phyloP scores from a whole-genome alignment of 2,113 vertebrate species.

The Phylloscopus trochilus region DNA sequence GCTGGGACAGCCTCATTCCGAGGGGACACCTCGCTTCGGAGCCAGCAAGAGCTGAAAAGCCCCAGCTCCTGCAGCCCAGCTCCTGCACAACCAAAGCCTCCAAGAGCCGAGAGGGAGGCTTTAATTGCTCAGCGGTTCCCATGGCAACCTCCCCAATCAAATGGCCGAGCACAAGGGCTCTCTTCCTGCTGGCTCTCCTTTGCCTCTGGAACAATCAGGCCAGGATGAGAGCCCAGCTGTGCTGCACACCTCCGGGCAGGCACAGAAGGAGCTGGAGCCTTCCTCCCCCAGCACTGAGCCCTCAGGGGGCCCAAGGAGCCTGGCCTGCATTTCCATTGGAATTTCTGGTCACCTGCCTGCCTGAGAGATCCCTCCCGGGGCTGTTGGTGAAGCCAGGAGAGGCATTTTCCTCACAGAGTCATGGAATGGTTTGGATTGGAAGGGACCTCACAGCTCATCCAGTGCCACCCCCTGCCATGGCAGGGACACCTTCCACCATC shows the following conservation, averaged over 20 bases:
- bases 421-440: not conserved
- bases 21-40: not conserved
- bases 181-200: not conserved
- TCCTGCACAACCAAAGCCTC: not conserved
- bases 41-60: not conserved
- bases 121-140: not conserved
- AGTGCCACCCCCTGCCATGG: fast-evolving
- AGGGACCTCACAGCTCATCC: not conserved
- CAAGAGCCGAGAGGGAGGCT: not conserved
- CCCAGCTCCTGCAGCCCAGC: not conserved
- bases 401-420: not conserved
- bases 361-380: not conserved
- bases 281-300: not conserved
- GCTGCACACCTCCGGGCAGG: not conserved
- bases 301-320: not conserved
- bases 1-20: not conserved
- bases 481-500: fast-evolving
- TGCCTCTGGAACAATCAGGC: not conserved
- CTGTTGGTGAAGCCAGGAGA: not conserved
- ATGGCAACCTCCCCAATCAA: constrained; percentile 9
- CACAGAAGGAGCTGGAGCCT: not conserved
- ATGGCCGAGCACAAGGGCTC: not conserved
- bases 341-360: not conserved
- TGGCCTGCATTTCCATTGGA: not conserved
- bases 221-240: not conserved